Percentiles rank a stretch among this genome's conserved stretches.
These are phyloP conservation scores for Linnaemya tessellans DNA, from an alignment of 2,888 invertebrate species.

Conservation along the genomic window DNA sequence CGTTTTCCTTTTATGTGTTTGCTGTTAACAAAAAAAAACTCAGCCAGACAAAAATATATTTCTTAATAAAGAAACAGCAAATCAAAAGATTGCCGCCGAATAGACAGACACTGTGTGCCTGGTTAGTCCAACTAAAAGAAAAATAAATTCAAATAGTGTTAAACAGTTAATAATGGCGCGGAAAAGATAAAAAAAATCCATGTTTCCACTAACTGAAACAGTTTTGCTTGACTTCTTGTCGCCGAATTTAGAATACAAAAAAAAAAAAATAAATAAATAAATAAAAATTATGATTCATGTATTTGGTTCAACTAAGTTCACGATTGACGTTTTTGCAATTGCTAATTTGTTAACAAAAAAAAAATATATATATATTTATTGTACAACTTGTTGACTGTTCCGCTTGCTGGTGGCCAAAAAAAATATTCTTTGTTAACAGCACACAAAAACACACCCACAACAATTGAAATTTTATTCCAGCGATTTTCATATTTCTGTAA, in stretches of 20 bases:
- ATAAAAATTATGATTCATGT: slow-evolving; percentile 3
- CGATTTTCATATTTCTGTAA: no score
- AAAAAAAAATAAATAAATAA: no score
- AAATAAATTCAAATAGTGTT: slow-evolving; percentile 10
- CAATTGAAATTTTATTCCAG: no score
- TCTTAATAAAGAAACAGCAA: slow-evolving; percentile 19
- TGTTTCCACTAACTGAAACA: neutral
- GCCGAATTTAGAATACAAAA: neutral
- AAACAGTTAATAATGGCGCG: slow-evolving; percentile 6
- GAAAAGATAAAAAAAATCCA: slow-evolving; percentile 29
- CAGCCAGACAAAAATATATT: slow-evolving; percentile 49
- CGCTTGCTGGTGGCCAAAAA: no score
- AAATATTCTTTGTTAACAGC: no score
- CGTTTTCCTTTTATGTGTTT: neutral
- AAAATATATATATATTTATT: no score
- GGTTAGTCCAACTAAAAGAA: slow-evolving; percentile 22
- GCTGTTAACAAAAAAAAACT: slow-evolving; percentile 20
- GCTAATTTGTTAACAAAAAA: neutral
- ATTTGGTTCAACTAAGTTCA: neutral
- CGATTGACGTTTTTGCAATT: neutral
- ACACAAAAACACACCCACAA: no score
- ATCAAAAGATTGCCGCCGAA: slow-evolving; percentile 63
- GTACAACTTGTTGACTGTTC: no score
- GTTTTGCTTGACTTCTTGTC: neutral
- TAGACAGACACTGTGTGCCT: slow-evolving; percentile 19